Conservation (phyloP, 2,888 invertebrate genomes). For the Strigamia crassipes region DNA sequence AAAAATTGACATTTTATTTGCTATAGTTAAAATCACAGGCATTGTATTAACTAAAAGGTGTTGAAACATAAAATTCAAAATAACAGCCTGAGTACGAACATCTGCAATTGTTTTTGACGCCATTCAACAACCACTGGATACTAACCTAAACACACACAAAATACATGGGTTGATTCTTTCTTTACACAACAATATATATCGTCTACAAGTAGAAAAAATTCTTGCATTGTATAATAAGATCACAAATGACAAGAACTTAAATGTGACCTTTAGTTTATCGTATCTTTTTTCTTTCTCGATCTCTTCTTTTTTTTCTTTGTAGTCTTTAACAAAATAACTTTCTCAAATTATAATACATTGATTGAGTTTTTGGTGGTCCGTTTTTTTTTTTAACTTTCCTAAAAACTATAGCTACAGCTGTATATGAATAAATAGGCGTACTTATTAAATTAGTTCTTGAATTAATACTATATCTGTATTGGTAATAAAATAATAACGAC, state of each 20-base stretch:
- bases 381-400: not conserved
- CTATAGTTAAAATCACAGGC: conserved; percentile 16
- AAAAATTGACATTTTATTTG: conserved; percentile 16
- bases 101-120: conserved; percentile 10
- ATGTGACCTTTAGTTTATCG: not conserved
- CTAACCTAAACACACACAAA: not conserved
- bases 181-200: not conserved
- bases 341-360: conserved; percentile 16
- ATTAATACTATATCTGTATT: conserved; percentile 10
- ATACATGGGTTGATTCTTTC: not conserved
- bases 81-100: conserved; percentile 16
- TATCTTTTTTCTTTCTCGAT: not conserved
- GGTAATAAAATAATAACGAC: not conserved
- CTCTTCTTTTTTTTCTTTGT: not conserved
- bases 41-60: conserved; percentile 16
- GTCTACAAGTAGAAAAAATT: conserved; percentile 10
- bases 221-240: conserved; percentile 14
- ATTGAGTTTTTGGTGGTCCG: conserved; percentile 8
- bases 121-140: not conserved
- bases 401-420: not conserved
- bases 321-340: conserved; percentile 5
- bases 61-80: not conserved
- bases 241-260: conserved; percentile 16
- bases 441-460: not conserved
- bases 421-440: conserved; percentile 10